Percentiles rank a stretch among this genome's conserved stretches.
Evolutionary conservation across 2,888 invertebrate genomes (phyloP).

Genomic region (Bombylius discolor): DNA sequence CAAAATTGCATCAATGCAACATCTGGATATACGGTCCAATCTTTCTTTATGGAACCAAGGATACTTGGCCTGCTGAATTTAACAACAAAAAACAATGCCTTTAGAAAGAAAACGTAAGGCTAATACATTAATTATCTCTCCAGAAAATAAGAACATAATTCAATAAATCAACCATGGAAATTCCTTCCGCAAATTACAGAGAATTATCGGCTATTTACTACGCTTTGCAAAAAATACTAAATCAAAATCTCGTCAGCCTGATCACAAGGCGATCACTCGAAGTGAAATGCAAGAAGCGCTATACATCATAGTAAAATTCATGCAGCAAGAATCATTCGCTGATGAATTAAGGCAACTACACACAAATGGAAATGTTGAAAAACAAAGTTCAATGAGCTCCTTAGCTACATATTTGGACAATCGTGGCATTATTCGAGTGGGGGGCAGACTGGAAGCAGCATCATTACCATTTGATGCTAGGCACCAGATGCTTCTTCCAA

Average conservation of each 20-base stretch:
- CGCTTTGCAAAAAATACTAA: too few species aligned
- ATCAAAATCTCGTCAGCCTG: too few species aligned
- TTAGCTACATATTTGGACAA: slow-evolving; percentile 15
- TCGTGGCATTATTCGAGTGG: slow-evolving; percentile 19
- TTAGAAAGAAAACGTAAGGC: too few species aligned
- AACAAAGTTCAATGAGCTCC: not conserved
- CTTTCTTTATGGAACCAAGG: not conserved
- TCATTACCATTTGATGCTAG: slow-evolving; percentile 12
- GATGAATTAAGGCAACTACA: not conserved
- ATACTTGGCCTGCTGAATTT: not conserved
- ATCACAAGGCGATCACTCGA: too few species aligned
- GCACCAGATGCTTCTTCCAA: slow-evolving; percentile 18
- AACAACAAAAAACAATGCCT: too few species aligned
- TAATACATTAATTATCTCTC: too few species aligned
- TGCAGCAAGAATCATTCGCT: not conserved
- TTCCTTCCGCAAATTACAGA: too few species aligned
- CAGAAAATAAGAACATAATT: too few species aligned
- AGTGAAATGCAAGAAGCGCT: too few species aligned
- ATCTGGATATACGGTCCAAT: slow-evolving; percentile 15
- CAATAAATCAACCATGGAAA: too few species aligned
- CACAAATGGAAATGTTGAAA: not conserved
- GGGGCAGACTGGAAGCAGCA: slow-evolving; percentile 17
- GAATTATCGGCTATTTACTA: too few species aligned
- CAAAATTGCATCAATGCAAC: slow-evolving; percentile 1
- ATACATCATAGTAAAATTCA: too few species aligned